These are phyloP conservation scores for Serranus cabrilla DNA, from an alignment of 2,797 vertebrate species.

Conservation along the genomic window DNA sequence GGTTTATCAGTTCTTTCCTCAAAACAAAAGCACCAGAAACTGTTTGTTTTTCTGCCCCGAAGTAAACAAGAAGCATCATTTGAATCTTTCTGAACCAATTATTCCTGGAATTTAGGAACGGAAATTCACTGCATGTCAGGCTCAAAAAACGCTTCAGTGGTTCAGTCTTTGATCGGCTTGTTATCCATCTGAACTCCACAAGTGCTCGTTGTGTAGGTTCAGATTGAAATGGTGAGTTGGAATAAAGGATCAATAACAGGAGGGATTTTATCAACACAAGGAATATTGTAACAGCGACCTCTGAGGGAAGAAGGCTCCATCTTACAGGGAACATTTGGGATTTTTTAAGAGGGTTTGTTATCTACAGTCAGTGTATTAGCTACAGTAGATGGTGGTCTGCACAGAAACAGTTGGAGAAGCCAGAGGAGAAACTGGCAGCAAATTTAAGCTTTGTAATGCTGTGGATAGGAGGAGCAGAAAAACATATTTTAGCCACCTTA, in stretches of 20 bases:
- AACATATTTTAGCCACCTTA: too few species aligned
- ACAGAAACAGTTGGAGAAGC: too few species aligned
- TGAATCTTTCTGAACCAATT: conserved; percentile 21
- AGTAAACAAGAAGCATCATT: conserved; percentile 15
- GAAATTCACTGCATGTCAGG: conserved; percentile 10
- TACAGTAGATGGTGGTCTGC: too few species aligned
- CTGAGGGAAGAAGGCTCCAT: conserved; percentile 21
- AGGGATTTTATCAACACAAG: not conserved
- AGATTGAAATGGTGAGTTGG: conserved; percentile 21
- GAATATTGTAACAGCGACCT: conserved; percentile 37
- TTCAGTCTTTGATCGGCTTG: conserved; percentile 8
- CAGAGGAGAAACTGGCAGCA: too few species aligned
- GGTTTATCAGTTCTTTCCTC: not conserved
- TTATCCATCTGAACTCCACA: not conserved
- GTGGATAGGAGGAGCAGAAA: too few species aligned
- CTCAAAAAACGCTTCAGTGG: conserved; percentile 2
- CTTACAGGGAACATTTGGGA: not conserved
- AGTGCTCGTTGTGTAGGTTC: not conserved
- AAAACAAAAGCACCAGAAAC: not conserved
- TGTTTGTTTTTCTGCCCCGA: not conserved
- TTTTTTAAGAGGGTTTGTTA: too few species aligned
- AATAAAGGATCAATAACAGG: conserved; percentile 1
- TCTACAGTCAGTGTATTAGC: too few species aligned
- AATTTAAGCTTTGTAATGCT: too few species aligned
- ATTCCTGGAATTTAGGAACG: conserved; percentile 9